Base-by-base conservation (phyloP, 2,888 invertebrate genomes). In the Ochropleura plecta region DNA sequence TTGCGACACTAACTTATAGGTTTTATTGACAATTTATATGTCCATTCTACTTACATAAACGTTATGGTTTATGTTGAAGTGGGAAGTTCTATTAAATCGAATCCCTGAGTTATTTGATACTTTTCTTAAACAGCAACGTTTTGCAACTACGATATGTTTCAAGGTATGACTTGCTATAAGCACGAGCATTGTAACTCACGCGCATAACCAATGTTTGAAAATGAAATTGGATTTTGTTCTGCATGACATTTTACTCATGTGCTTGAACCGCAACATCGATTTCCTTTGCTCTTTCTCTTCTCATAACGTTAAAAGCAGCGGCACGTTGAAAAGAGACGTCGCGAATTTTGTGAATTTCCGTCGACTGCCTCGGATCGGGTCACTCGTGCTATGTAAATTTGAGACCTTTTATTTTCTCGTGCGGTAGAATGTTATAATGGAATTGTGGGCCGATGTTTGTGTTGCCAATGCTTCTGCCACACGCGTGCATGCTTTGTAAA, bases 371-470 rank as follows among this genome's bases (percentile, higher is more conserved):
- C 87, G 86, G 85, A 88, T 89, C 89, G 88, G 88, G 90, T 91
- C 91, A 90, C 89, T 93, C 90, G 92, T 91, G 93, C 90, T 93
- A 94, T 94, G 94, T 93, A 94, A 94, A 94, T 94, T 91, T 90
- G 87, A 91, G 91, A 92, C 92, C 86, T 94, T 94, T 94, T 94
- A 93, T 95, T 94, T 93, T 92, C 90, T 89, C 89, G 87, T 88
- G 86, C 88, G 76, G 89, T 86, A 90, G 89, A 91, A 93, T 92
- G 91, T 92, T 92, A 91, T 93, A 93, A 92, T 92, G 91, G 90
- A 89, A 93, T 91, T 92, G 90, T 90, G 90, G 89, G 85, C 78
- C 86, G 88, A 89, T 92, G 89, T 91, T 91, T 91, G 92, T 90
- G 84, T 90, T 92, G 87, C 85, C 88, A 91, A 90, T 91, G 89